phyloP scores from a whole-genome alignment of 2,797 vertebrate species.

The Margarornis squamiger region DNA sequence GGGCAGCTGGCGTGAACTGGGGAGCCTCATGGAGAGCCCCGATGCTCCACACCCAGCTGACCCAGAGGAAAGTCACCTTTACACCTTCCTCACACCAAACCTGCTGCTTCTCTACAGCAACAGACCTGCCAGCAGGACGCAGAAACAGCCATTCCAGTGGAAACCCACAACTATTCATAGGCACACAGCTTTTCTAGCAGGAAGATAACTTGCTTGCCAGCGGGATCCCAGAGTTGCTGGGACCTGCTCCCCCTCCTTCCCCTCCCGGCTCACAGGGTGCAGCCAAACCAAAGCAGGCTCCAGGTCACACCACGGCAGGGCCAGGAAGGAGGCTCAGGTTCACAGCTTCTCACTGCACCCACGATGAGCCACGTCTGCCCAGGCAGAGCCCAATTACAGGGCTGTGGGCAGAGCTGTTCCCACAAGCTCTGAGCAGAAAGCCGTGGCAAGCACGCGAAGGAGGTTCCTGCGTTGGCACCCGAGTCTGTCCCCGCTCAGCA shows the following conservation, averaged over 20 bases:
- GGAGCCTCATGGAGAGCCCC: neutral
- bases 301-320: neutral
- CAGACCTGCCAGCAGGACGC: neutral
- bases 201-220: neutral
- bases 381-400: neutral
- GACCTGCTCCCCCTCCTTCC: neutral
- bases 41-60: neutral
- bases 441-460: accelerated
- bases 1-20: neutral
- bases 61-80: neutral
- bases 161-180: neutral
- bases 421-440: neutral
- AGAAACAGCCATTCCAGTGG: neutral
- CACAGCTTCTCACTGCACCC: neutral
- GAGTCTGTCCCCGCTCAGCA: neutral
- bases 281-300: neutral
- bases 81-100: neutral
- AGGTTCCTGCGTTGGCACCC: neutral
- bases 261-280: neutral
- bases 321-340: neutral
- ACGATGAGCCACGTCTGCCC: neutral
- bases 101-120: neutral
- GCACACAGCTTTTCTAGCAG: neutral
- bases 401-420: conserved; percentile 1
- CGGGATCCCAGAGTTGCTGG: neutral